Evolutionary conservation across 1,140 invertebrate species (phyloP).

Genomic region (Dendrolimus punctatus): DNA sequence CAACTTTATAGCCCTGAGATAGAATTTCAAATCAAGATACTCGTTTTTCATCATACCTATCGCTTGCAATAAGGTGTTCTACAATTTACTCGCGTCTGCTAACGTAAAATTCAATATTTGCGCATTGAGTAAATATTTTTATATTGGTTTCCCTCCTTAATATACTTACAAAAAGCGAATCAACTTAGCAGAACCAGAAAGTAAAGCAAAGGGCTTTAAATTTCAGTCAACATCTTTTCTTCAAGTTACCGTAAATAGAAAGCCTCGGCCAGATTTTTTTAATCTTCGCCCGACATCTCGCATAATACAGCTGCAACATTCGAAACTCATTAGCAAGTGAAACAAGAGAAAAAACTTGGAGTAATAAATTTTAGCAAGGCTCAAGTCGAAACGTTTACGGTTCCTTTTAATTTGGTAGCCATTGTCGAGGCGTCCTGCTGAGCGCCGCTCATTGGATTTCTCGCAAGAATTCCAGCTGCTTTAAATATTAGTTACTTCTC

Average conservation of each 20-base stretch:
- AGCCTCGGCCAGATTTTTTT: constrained; percentile 35
- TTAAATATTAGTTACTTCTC: constrained; percentile 61
- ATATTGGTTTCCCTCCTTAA: constrained; percentile 12
- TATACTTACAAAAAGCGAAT: constrained; percentile 12
- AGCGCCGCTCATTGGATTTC: constrained; percentile 51
- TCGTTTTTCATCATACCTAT: constrained; percentile 20
- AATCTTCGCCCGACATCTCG: constrained; percentile 43
- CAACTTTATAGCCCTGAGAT: constrained; percentile 51
- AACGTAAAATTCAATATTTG: constrained; percentile 29
- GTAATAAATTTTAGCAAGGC: constrained; percentile 68
- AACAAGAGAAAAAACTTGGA: constrained; percentile 59
- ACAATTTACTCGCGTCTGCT: constrained; percentile 31
- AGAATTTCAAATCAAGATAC: constrained; percentile 35
- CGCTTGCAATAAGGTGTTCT: constrained; percentile 33
- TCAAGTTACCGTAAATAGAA: constrained; percentile 17
- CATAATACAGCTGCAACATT: constrained; percentile 57
- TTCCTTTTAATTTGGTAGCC: constrained; percentile 68
- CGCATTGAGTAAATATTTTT: constrained; percentile 24
- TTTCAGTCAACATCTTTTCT: constrained; percentile 20
- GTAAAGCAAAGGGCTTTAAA: constrained; percentile 20
- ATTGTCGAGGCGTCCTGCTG: constrained; percentile 64
- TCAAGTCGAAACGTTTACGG: constrained; percentile 65
- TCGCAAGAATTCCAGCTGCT: constrained; percentile 63
- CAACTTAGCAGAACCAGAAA: constrained; percentile 16
- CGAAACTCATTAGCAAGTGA: constrained; percentile 65